Base-by-base conservation (phyloP, 1,140 invertebrate species). In the Meloidogyne floridensis region DNA sequence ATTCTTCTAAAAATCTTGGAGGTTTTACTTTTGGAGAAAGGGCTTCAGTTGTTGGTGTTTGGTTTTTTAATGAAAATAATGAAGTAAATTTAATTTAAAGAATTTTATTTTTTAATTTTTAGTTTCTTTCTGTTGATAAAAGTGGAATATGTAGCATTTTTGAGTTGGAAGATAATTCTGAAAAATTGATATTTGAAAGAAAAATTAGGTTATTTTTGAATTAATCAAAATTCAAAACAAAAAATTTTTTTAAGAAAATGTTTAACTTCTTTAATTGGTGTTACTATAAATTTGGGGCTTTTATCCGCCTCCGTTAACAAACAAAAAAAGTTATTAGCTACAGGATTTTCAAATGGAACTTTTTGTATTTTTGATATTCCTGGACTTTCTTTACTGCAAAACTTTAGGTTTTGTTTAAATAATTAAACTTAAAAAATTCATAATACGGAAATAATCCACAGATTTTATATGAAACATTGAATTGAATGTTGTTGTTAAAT, bases 301-400 rank as follows among this genome's bases (percentile, higher is more conserved):
- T 85, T 72, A 11, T 83, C 82, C 3, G n/a, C 75, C n/a, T 51
- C 75, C 9, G 43, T 83, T 2, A 85, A 84, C 47, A 72, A 71
- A 43, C 11, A n/a, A 32, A 80, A 51, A 54, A 84, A 72, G 20
- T 47, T 83, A 51, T 51, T 83, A 7, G 82, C 73, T 18, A 56
- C 32, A n/a, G 82, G 70, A 15, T 83, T 83, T 69, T 83, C 81
- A 43, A 83, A 83, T 72, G 82, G 82, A 51, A 74, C 84, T 20
- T 83, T 83, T 72, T 43, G 78, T 8, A 84, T 83, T 65, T 83
- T 53, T 71, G 81, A 83, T 10, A 83, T 83, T 51, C 72, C 75
- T n/a, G 74, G n/a, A 51, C 83, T 84, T 43, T 59, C 65, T 20
- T 72, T 84, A 72, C 13, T 83, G n/a, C 82, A 83, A 20, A 84